Evolutionary conservation across 2,113 vertebrate species (phyloP).

Genomic region (Sialia sialis): DNA sequence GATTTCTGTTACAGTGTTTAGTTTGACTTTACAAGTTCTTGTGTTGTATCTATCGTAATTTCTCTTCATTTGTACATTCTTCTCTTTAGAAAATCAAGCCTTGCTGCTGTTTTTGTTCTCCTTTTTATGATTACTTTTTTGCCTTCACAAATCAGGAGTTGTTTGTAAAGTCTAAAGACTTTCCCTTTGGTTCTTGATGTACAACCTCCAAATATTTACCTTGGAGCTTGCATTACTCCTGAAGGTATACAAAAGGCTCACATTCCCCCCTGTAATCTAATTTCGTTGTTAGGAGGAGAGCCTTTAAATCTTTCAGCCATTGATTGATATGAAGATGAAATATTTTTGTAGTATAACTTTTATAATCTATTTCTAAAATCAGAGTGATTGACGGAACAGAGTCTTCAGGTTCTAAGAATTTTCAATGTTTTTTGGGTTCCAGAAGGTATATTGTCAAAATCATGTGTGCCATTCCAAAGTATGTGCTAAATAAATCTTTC

Average conservation of each 20-base stretch:
- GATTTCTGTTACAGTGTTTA: slow-evolving; percentile 23
- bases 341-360: slow-evolving; percentile 63
- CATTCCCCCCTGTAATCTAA: slow-evolving; percentile 1
- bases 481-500: slow-evolving; percentile 34
- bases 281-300: neutral
- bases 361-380: slow-evolving; percentile 59
- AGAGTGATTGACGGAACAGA: slow-evolving; percentile 31
- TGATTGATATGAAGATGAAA: slow-evolving; percentile 48
- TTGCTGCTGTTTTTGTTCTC: slow-evolving; percentile 23
- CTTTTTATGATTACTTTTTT: slow-evolving; percentile 5
- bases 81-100: slow-evolving; percentile 51
- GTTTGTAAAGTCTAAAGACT: slow-evolving; percentile 37
- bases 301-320: slow-evolving; percentile 49
- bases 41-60: slow-evolving; percentile 26
- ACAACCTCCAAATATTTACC: slow-evolving; percentile 55
- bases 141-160: slow-evolving; percentile 47
- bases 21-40: slow-evolving; percentile 41
- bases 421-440: slow-evolving; percentile 16
- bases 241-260: slow-evolving; percentile 47
- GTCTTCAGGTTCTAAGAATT: slow-evolving; percentile 29
- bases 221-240: slow-evolving; percentile 49
- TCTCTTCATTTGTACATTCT: slow-evolving; percentile 48
- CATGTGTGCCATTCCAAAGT: slow-evolving; percentile 52
- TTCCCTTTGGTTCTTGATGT: slow-evolving; percentile 52
- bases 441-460: slow-evolving; percentile 22